Evolutionary conservation across 2,797 vertebrate species (phyloP).

Genomic region (Dendrocincla tyrannina): DNA sequence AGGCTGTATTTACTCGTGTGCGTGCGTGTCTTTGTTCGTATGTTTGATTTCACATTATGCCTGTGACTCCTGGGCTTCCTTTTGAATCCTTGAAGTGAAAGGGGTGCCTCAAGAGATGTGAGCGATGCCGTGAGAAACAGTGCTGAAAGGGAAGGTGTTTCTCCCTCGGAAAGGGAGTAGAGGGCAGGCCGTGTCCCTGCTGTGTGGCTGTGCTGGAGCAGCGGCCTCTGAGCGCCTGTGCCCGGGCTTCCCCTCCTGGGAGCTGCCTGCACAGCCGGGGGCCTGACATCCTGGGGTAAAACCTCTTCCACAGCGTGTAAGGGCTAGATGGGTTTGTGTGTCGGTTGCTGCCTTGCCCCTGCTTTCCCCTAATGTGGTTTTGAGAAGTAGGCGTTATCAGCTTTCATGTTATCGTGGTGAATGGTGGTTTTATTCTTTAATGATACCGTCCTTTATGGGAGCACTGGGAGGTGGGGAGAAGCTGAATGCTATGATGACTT

Average conservation of each 20-base stretch:
- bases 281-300: neutral
- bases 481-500: neutral
- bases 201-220: accelerated
- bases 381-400: neutral
- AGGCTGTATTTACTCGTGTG: accelerated
- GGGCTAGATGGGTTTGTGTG: neutral
- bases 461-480: neutral
- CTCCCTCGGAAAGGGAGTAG: neutral
- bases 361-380: neutral
- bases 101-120: neutral
- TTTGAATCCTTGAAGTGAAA: neutral
- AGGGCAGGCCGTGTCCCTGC: accelerated
- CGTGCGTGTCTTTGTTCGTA: neutral
- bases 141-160: neutral
- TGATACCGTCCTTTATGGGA: neutral
- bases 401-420: neutral
- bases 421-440: neutral
- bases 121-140: neutral
- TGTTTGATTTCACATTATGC: neutral
- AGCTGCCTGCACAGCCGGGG: accelerated
- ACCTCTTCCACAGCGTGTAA: neutral
- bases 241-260: neutral
- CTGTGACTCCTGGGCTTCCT: neutral
- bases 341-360: accelerated
- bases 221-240: neutral